phyloP scores from a whole-genome alignment of 2,113 vertebrate species.

The Poecilia latipinna region DNA sequence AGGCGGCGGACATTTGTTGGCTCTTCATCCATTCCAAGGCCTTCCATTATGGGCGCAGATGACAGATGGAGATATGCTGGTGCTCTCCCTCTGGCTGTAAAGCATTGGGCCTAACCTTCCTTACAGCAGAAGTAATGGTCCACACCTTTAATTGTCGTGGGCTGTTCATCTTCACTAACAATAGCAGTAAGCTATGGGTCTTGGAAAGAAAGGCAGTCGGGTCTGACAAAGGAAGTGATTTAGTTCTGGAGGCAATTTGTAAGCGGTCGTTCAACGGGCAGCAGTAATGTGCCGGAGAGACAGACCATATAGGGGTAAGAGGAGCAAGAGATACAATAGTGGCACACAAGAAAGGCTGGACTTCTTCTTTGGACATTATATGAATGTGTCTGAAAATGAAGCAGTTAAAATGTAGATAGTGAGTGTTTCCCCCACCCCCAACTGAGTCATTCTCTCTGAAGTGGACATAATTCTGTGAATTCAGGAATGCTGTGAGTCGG shows the following conservation, averaged over 20 bases:
- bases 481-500: constrained; percentile 30
- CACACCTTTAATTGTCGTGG: constrained; percentile 81
- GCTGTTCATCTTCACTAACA: constrained; percentile 82
- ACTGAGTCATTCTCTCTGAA: constrained; percentile 33
- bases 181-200: constrained; percentile 76
- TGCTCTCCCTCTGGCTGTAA: constrained; percentile 65
- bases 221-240: constrained; percentile 79
- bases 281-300: constrained; percentile 62
- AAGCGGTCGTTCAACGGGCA: constrained; percentile 54
- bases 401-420: constrained; percentile 41
- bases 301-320: constrained; percentile 60
- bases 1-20: constrained; percentile 49
- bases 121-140: constrained; percentile 79
- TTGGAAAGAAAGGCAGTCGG: constrained; percentile 70
- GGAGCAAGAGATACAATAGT: constrained; percentile 45
- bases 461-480: constrained; percentile 47
- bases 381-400: constrained; percentile 48
- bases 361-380: constrained; percentile 20
- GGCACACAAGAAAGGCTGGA: constrained; percentile 29
- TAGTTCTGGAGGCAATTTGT: constrained; percentile 68
- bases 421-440: constrained; percentile 19
- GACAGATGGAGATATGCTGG: constrained; percentile 68
- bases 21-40: constrained; percentile 54
- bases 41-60: constrained; percentile 58
- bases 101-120: constrained; percentile 71